These are phyloP conservation scores for Oreocharis arfaki DNA, from an alignment of 2,113 vertebrate genomes.

Conservation along the genomic window DNA sequence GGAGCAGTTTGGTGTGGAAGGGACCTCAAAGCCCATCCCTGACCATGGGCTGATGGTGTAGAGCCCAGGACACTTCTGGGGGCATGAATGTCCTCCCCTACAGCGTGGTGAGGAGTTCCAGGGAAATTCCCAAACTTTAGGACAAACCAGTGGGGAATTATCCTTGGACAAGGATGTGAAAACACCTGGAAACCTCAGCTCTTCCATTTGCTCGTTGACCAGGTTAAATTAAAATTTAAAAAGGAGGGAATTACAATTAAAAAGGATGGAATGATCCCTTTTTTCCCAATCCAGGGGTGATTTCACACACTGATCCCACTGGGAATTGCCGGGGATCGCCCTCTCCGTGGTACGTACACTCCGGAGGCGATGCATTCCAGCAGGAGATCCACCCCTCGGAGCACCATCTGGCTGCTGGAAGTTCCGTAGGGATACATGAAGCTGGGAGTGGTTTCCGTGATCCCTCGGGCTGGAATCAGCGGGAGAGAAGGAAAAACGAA, in stretches of 20 bases:
- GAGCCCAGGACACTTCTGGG: background rate
- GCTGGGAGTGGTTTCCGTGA: conserved; percentile 84
- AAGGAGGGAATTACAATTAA: too few relatives aligned
- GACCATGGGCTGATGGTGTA: accelerated
- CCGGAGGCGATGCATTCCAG: conserved; percentile 97
- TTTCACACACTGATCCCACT: accelerated
- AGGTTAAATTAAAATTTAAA: too few relatives aligned
- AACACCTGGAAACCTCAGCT: background rate
- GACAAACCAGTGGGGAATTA: background rate
- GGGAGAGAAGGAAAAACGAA: background rate
- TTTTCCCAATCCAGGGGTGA: background rate
- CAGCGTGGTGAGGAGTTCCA: accelerated
- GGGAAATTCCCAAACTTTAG: background rate
- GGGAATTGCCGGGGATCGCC: background rate
- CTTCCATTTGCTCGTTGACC: background rate
- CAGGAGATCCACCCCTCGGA: conserved; percentile 86
- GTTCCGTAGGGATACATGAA: conserved; percentile 88
- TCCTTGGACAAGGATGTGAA: background rate
- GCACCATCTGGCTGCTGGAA: conserved; percentile 90
- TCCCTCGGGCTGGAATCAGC: conserved; percentile 81
- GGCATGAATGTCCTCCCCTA: background rate
- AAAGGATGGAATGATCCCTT: background rate
- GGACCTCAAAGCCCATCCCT: background rate
- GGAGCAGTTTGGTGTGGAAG: background rate
- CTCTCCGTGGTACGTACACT: conserved; percentile 76